phyloP scores from a whole-genome alignment of 2,113 vertebrate genomes.

The Struthio camelus region DNA sequence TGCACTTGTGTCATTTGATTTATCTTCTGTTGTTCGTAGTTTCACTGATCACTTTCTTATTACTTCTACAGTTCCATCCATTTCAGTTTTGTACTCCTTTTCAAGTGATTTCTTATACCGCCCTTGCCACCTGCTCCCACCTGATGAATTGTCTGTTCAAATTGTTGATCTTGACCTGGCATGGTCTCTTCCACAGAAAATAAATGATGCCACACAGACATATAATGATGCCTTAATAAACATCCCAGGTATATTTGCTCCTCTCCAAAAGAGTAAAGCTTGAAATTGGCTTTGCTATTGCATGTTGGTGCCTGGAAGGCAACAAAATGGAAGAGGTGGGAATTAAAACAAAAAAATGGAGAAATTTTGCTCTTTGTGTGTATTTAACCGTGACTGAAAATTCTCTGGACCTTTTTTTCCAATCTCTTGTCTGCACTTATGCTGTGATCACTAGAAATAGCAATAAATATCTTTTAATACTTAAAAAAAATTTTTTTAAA shows the following conservation, averaged over 20 bases:
- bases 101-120: constrained; percentile 53
- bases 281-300: neutral
- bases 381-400: neutral
- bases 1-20: constrained; percentile 57
- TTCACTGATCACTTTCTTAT: constrained; percentile 79
- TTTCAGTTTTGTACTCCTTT: constrained; percentile 65
- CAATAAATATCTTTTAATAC: neutral
- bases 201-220: constrained; percentile 66
- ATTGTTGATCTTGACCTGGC: constrained; percentile 72
- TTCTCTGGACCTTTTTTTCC: neutral
- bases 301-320: neutral
- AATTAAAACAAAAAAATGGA: neutral
- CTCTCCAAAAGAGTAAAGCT: constrained; percentile 2
- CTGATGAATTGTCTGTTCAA: constrained; percentile 74
- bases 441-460: neutral
- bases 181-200: constrained; percentile 67
- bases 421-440: neutral
- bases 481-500: neutral
- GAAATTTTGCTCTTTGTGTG: neutral
- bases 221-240: constrained; percentile 74
- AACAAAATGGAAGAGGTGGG: neutral
- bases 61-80: constrained; percentile 71
- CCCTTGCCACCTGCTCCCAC: constrained; percentile 66
- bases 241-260: constrained; percentile 36
- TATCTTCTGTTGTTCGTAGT: constrained; percentile 63